Conservation (phyloP, 2,888 invertebrate species). For the Imbricaverruca yamaguchii region DNA sequence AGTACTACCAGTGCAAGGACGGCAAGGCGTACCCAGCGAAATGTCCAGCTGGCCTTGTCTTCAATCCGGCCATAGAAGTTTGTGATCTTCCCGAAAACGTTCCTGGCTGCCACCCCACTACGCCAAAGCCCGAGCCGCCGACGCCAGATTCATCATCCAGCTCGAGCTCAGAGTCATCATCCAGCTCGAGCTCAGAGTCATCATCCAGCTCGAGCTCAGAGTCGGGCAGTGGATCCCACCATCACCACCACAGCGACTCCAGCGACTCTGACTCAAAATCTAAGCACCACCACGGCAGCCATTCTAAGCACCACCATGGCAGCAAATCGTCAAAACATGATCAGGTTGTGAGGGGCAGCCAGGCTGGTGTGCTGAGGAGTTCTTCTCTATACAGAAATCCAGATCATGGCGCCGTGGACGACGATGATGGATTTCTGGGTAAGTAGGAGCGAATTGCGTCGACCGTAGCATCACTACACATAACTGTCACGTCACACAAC, state of each 20-base stretch:
- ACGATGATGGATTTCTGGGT: slow-evolving; percentile 10
- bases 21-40: not conserved
- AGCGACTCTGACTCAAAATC: not conserved
- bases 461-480: too few relatives aligned
- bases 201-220: not conserved
- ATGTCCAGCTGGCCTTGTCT: not conserved
- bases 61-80: not conserved
- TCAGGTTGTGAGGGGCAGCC: too few relatives aligned
- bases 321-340: not conserved
- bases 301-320: not conserved
- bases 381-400: not conserved
- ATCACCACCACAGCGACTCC: not conserved
- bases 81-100: not conserved
- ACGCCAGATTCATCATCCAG: not conserved
- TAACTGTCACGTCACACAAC: too few relatives aligned
- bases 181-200: not conserved
- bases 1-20: slow-evolving; percentile 13
- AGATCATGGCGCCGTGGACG: not conserved
- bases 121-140: not conserved
- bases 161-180: too few relatives aligned
- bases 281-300: not conserved
- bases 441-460: not conserved
- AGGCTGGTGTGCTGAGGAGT: not conserved
- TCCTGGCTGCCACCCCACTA: not conserved
- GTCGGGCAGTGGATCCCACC: not conserved